A percentile compares a stretch with the other conserved stretches of the same genome.
phyloP scores from a whole-genome alignment of 2,113 vertebrate genomes.

The Xiphophorus hellerii region DNA sequence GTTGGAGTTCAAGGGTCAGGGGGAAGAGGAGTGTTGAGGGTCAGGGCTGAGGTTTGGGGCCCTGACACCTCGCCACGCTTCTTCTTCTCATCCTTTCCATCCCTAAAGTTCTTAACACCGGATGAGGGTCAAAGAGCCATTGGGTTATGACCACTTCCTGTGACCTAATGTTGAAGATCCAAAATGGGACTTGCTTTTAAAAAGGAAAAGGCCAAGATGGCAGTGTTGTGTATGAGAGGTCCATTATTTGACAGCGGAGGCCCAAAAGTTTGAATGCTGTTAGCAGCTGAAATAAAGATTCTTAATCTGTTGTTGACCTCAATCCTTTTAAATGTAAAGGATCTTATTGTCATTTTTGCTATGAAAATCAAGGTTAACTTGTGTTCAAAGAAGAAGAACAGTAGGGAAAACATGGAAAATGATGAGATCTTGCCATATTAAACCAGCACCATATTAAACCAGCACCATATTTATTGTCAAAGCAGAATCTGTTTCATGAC shows the following conservation, averaged over 20 bases:
- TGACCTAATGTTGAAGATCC: conserved; percentile 55
- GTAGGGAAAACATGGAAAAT: not conserved
- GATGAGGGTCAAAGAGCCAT: conserved; percentile 52
- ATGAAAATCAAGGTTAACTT: conserved; percentile 22
- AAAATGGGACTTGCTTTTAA: conserved; percentile 30
- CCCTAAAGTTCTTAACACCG: conserved; percentile 41
- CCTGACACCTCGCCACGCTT: conserved; percentile 65
- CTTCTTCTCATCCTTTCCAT: conserved; percentile 44
- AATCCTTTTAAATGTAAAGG: not conserved
- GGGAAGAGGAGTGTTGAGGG: conserved; percentile 64
- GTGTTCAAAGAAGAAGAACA: not conserved
- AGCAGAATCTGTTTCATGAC: no score
- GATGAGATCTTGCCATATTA: no score
- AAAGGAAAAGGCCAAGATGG: conserved; percentile 54
- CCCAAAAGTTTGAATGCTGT: conserved; percentile 1
- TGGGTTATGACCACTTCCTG: conserved; percentile 57
- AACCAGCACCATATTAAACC: no score
- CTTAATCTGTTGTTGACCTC: conserved; percentile 16
- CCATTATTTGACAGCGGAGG: conserved; percentile 43
- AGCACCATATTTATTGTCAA: no score
- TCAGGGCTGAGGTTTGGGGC: conserved; percentile 52
- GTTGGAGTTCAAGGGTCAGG: conserved; percentile 70
- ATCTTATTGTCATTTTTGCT: conserved; percentile 14
- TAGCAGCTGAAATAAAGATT: conserved; percentile 1
- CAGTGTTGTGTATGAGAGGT: conserved; percentile 29